Base-by-base conservation (phyloP, 2,797 vertebrate genomes). In the Rhinogobio ventralis region DNA sequence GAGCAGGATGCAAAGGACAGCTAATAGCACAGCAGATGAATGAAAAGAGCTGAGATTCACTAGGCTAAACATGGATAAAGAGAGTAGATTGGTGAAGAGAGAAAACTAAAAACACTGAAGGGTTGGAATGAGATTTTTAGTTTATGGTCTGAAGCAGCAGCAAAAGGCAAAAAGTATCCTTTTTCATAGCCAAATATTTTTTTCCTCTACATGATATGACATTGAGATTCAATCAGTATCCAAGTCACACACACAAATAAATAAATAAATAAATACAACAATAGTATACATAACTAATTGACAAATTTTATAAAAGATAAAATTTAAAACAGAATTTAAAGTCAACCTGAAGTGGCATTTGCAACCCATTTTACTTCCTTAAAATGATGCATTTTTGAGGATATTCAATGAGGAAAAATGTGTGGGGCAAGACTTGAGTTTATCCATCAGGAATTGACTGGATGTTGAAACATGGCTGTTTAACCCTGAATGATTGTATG, bases 21-120 rank as follows among this genome's bases (percentile, higher is more conserved):
- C 91, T 90, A 92, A 92, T 86, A 42, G 86, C 76, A 87, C 88
- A 90, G 91, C 91, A 92, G 91, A 93, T 92, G 78, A 91, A 92
- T 91, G 84, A 90, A 91, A 90, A 91, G 90, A 90, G 86, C 69
- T 46, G 60, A 75, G 60, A 64, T 74, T 81, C 75, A 71, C 66
- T 25, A 72, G 66, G 25, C 75, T 74, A 84, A 83, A 68, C 49
- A 79, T 73, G 81, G 20, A 74, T 82, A 45, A 86, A 77, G 81
- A 71, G 45, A 33, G 49, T 5, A 39, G 79, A 67, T n/a, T 36
- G 46, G 81, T 66, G 69, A 36, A 74, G 60, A 39, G 45, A 39
- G 60, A 39, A 20, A 15, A 13, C 55, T 20, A 25, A 66, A n/a
- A n/a, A 67, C 17, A 49, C 10, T 19, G 23, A 82, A 46, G 11